Percentiles rank a stretch among this genome's conserved stretches.
Conservation (phyloP, 2,113 vertebrate genomes). For the Abramis brama region DNA sequence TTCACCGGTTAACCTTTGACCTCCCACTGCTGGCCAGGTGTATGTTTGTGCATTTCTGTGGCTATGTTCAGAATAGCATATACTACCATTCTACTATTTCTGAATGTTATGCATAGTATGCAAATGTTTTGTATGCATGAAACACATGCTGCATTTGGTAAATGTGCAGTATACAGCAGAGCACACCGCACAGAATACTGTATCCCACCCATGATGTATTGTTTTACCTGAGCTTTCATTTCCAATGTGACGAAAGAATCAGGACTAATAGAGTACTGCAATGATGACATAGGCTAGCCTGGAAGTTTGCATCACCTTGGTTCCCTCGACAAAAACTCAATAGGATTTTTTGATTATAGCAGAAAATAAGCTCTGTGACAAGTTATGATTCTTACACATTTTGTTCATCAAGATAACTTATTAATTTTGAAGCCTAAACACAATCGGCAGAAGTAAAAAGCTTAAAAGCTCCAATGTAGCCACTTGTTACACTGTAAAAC, state of each 20-base stretch:
- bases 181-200: neutral
- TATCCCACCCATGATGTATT: neutral
- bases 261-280: too few relatives aligned
- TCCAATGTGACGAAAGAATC: neutral
- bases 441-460: too few relatives aligned
- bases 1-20: conserved; percentile 17
- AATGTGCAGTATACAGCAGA: neutral
- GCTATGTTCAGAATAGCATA: neutral
- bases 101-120: neutral
- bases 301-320: too few relatives aligned
- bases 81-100: neutral
- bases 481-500: too few relatives aligned
- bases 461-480: too few relatives aligned
- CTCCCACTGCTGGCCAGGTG: neutral
- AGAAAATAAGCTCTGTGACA: too few relatives aligned
- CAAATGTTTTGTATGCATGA: neutral
- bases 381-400: too few relatives aligned
- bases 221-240: neutral
- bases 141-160: neutral
- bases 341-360: too few relatives aligned
- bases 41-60: neutral
- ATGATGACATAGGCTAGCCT: too few relatives aligned
- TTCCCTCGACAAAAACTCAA: too few relatives aligned
- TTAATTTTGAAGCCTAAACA: too few relatives aligned
- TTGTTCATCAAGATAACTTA: too few relatives aligned